Evolutionary conservation across 1,140 invertebrate species (phyloP).

Genomic region (Drosophila bipectinata): DNA sequence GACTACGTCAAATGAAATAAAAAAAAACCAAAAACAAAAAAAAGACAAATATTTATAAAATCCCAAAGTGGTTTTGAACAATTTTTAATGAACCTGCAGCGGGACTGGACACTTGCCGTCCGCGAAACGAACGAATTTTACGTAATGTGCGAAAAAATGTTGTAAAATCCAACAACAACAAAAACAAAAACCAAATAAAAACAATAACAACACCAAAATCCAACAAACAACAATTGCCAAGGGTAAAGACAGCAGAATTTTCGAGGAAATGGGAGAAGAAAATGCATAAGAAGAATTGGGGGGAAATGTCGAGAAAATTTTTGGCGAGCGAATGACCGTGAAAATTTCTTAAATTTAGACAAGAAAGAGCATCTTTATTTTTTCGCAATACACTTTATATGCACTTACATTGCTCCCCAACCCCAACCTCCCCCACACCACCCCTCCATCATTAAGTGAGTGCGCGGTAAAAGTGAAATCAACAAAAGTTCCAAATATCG

Average conservation of each 20-base stretch:
- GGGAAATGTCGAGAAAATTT: conserved; percentile 55
- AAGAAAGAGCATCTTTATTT: conserved; percentile 1
- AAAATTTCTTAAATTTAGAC: conserved; percentile 72
- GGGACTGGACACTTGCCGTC: conserved; percentile 29
- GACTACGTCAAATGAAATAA: conserved; percentile 38
- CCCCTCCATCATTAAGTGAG: neutral
- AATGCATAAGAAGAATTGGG: conserved; percentile 28
- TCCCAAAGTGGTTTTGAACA: conserved; percentile 5
- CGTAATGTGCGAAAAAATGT: conserved; percentile 48
- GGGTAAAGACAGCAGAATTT: conserved; percentile 32
- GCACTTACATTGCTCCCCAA: neutral
- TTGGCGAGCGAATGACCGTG: conserved; percentile 54
- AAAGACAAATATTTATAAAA: conserved; percentile 10
- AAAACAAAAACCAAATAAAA: neutral
- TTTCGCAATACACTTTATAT: neutral
- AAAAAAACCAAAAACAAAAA: conserved; percentile 8
- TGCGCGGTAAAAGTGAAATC: conserved; percentile 62
- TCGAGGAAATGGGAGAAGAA: conserved; percentile 26
- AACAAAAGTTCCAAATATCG: conserved; percentile 8
- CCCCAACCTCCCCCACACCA: neutral
- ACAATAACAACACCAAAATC: neutral
- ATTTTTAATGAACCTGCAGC: conserved; percentile 36
- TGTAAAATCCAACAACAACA: conserved; percentile 26
- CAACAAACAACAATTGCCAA: conserved; percentile 20
- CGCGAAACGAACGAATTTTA: conserved; percentile 22